These are phyloP conservation scores for Lepetodrilus schrolli DNA, from an alignment of 2,888 invertebrate species.

Conservation along the genomic window DNA sequence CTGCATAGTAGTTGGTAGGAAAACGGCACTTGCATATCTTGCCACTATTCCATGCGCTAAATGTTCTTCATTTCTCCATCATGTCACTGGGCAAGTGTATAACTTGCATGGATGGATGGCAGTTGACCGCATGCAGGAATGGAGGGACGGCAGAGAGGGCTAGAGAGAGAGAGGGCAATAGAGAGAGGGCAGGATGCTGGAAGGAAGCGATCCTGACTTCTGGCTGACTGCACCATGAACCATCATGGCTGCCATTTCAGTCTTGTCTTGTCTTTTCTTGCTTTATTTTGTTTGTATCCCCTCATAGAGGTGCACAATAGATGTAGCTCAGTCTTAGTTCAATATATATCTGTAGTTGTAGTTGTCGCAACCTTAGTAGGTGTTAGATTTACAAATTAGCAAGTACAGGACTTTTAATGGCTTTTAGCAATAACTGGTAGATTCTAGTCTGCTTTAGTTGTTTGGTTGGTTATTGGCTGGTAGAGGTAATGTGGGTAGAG, in stretches of 20 bases:
- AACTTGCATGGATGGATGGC: background rate
- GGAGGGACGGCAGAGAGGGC: too few relatives aligned
- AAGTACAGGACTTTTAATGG: too few relatives aligned
- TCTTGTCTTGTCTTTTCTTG: background rate
- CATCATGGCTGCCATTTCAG: background rate
- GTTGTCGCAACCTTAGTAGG: background rate
- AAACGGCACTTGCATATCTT: constrained; percentile 9
- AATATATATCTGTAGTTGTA: background rate
- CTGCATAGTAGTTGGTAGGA: constrained; percentile 22
- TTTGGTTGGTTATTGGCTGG: background rate
- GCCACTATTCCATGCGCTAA: constrained; percentile 14
- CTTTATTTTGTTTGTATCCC: background rate
- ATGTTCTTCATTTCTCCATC: constrained; percentile 13
- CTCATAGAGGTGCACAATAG: too few relatives aligned
- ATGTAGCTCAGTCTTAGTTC: background rate
- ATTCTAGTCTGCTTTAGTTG: background rate
- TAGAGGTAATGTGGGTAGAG: background rate
- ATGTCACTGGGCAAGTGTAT: constrained; percentile 13
- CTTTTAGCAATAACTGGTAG: too few relatives aligned
- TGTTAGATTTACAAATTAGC: background rate
- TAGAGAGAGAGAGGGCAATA: too few relatives aligned
- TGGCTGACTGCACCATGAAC: background rate
- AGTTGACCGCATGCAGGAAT: too few relatives aligned
- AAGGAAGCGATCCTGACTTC: too few relatives aligned
- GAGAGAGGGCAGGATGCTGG: too few relatives aligned